phyloP scores from a whole-genome alignment of 2,888 invertebrate species.

The Epicampocera succincta region DNA sequence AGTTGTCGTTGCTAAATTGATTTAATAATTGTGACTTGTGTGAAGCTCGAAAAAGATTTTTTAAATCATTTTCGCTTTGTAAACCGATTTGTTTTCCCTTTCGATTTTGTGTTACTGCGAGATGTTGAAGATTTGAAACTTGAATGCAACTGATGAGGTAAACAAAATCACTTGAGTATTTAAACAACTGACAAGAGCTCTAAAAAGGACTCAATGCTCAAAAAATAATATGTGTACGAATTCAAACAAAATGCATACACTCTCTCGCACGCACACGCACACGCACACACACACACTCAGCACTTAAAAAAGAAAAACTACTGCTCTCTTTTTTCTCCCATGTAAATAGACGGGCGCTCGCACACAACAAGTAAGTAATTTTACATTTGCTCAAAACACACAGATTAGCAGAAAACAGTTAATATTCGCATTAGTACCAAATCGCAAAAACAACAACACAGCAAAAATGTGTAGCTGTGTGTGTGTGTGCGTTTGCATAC shows the following conservation, averaged over 20 bases:
- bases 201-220: constrained; percentile 24
- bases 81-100: constrained; percentile 22
- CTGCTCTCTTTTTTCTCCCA: too few relatives aligned
- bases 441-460: constrained; percentile 3
- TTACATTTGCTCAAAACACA: constrained; percentile 48
- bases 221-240: constrained; percentile 13
- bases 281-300: constrained; percentile 5
- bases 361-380: constrained; percentile 14
- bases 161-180: constrained; percentile 58
- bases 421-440: constrained; percentile 26
- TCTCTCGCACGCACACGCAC: not conserved
- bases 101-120: constrained; percentile 32
- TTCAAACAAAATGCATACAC: not conserved
- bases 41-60: constrained; percentile 34
- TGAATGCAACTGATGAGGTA: constrained; percentile 65
- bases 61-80: constrained; percentile 35
- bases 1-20: constrained; percentile 7
- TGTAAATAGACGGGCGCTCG: not conserved
- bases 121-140: constrained; percentile 39
- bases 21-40: constrained; percentile 28
- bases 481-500: not conserved
- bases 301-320: not conserved
- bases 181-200: constrained; percentile 35
- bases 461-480: not conserved
- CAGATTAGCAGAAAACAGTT: constrained; percentile 62